A percentile compares a stretch with the other conserved stretches of the same genome.
These are phyloP conservation scores for Saccostrea echinata DNA, from an alignment of 1,140 invertebrate species.

Conservation along the genomic window DNA sequence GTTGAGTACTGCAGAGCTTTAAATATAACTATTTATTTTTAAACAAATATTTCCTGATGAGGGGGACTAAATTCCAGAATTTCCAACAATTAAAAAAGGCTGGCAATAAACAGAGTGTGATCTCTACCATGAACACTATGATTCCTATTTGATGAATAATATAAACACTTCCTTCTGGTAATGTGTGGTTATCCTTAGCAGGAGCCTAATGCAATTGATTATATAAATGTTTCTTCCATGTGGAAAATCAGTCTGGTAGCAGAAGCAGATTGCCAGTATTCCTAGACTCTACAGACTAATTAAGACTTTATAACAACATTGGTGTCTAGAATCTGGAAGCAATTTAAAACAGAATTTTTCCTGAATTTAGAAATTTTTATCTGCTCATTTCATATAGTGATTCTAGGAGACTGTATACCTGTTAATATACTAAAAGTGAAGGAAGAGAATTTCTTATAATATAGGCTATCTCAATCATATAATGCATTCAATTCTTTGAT, in stretches of 20 bases:
- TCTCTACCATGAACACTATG: not conserved
- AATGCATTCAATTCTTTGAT: no score
- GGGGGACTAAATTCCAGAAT: not conserved
- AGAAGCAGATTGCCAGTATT: conserved; percentile 19
- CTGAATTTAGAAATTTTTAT: not conserved
- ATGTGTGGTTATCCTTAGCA: not conserved
- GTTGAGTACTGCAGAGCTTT: no score
- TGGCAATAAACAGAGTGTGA: not conserved
- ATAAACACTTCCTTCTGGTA: conserved; percentile 12
- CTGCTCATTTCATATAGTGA: no score
- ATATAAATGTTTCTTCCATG: conserved; percentile 20
- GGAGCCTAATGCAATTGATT: conserved; percentile 10
- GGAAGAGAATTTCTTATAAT: no score
- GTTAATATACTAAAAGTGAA: no score
- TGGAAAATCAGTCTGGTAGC: not conserved
- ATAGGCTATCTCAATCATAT: no score
- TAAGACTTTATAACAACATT: conserved; percentile 13
- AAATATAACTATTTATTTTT: not conserved
- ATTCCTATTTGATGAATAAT: conserved; percentile 25
- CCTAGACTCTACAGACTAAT: not conserved
- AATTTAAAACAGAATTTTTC: not conserved
- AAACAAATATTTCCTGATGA: not conserved
- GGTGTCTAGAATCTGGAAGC: not conserved
- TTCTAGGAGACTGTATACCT: no score
- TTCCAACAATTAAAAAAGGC: not conserved